phyloP scores from a whole-genome alignment of 2,113 vertebrate species.

The Bufo bufo region DNA sequence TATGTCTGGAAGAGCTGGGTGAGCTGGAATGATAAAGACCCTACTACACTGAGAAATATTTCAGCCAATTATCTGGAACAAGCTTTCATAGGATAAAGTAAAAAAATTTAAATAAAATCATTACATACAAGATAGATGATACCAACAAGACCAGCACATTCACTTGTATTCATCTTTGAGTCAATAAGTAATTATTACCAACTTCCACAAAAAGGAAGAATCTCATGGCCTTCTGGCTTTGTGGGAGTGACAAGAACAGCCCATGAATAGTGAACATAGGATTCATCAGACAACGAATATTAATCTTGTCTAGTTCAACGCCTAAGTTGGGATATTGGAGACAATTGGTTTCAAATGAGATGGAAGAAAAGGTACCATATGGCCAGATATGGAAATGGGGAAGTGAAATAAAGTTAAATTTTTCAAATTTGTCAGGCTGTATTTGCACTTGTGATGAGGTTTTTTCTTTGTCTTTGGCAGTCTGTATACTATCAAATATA shows the following conservation, averaged over 20 bases:
- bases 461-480: background rate
- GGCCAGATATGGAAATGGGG: background rate
- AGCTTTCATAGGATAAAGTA: background rate
- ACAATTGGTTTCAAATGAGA: background rate
- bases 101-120: background rate
- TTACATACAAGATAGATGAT: background rate
- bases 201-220: background rate
- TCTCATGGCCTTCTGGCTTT: slow-evolving; percentile 22
- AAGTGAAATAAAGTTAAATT: background rate
- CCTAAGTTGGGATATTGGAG: background rate
- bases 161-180: background rate
- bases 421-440: slow-evolving; percentile 5
- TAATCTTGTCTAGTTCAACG: slow-evolving; percentile 1
- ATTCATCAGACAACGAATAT: slow-evolving; percentile 14
- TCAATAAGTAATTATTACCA: background rate
- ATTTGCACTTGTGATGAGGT: background rate
- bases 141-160: background rate
- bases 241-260: slow-evolving; percentile 23
- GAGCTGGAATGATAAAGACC: no score
- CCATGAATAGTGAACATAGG: slow-evolving; percentile 3
- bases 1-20: no score
- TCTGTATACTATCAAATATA: no score
- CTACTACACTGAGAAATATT: no score
- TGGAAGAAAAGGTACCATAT: slow-evolving; percentile 16
- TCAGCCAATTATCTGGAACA: no score